A percentile compares a stretch with the other conserved stretches of the same genome.
phyloP scores from a whole-genome alignment of 2,113 vertebrate species.

The Calypte anna region DNA sequence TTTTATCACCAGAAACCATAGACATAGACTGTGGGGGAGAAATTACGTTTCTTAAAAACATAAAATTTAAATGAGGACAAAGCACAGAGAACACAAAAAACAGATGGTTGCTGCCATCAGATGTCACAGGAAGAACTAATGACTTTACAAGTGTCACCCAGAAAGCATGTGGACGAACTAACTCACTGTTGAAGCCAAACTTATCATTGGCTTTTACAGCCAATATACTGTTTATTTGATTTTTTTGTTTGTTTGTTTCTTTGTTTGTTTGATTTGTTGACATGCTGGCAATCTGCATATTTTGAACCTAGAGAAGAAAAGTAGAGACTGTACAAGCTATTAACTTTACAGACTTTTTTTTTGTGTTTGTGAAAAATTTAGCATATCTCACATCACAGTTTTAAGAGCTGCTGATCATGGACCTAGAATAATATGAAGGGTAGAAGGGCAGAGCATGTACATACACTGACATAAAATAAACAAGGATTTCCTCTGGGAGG shows the following conservation, averaged over 20 bases:
- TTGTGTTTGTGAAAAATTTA: not conserved
- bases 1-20: not conserved
- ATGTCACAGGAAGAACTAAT: not conserved
- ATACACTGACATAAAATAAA: not conserved
- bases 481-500: not conserved
- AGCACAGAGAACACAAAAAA: rapidly evolving
- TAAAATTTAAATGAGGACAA: not conserved
- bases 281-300: not conserved
- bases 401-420: not conserved
- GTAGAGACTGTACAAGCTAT: not conserved
- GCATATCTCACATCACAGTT: not conserved
- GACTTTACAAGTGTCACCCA: not conserved
- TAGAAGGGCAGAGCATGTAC: not conserved
- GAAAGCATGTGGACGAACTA: not conserved
- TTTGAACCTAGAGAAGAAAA: not conserved
- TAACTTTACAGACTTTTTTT: not conserved
- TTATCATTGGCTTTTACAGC: not conserved
- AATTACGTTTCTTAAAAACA: not conserved
- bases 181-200: not conserved
- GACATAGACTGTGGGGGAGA: not conserved
- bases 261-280: not conserved
- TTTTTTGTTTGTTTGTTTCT: rapidly evolving
- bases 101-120: not conserved
- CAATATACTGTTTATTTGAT: not conserved
- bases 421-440: not conserved